Conservation (phyloP, 2,888 invertebrate genomes). For the Lysandra coridon region DNA sequence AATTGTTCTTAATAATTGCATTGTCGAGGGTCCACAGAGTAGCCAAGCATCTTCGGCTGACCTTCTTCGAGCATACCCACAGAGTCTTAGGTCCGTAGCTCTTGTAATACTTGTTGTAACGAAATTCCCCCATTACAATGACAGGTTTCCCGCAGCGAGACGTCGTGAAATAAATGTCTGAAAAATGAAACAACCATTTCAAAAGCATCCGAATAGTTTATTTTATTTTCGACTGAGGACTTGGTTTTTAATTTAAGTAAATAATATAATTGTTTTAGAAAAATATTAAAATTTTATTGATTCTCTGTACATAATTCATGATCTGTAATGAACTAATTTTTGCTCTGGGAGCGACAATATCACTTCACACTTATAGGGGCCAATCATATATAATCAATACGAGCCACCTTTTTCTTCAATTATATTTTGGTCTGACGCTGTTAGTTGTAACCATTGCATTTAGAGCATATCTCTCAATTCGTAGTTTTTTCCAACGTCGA, state of each 20-base stretch:
- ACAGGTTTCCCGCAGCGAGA: constrained; percentile 49
- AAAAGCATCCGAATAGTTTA: not conserved
- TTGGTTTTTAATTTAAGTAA: no score
- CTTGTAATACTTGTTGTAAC: constrained; percentile 46
- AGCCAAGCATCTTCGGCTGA: constrained; percentile 45
- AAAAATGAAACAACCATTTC: constrained; percentile 13
- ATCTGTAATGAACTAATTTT: not conserved
- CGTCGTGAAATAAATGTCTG: constrained; percentile 36
- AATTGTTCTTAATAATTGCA: constrained; percentile 40
- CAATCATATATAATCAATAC: no score
- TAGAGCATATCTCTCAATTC: not conserved
- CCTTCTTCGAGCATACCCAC: constrained; percentile 48
- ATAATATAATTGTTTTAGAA: not conserved
- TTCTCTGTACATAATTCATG: not conserved
- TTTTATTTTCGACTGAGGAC: no score
- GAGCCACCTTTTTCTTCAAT: not conserved
- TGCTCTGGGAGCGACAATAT: not conserved
- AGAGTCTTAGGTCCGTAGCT: constrained; percentile 43
- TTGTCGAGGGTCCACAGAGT: constrained; percentile 44
- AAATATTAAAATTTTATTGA: not conserved
- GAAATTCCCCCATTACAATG: constrained; percentile 34
- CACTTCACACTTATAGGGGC: not conserved
- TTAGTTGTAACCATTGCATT: not conserved
- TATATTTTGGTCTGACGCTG: not conserved
- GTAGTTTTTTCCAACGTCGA: not conserved